Percentiles rank a stretch among this genome's conserved stretches.
Conservation (phyloP, 2,797 vertebrate genomes). For the Natrix natrix region DNA sequence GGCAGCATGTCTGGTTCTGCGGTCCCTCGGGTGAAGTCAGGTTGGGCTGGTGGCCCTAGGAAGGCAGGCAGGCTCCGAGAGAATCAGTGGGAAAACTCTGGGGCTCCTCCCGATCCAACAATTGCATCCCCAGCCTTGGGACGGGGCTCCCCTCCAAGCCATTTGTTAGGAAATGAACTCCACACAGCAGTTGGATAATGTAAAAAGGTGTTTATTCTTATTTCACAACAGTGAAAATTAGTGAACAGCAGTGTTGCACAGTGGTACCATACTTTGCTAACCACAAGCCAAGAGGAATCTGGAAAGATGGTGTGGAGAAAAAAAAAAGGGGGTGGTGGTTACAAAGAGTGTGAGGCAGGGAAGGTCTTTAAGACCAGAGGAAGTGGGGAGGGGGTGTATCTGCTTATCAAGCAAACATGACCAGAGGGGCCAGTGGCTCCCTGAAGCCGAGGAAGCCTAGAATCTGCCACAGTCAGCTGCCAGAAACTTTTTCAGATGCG, state of each 20-base stretch:
- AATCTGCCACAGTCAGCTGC: background rate
- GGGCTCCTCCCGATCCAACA: background rate
- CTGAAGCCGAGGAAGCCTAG: background rate
- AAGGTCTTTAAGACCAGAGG: background rate
- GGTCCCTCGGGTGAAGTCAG: too few species aligned
- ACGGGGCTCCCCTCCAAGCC: background rate
- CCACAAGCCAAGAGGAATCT: conserved; percentile 39
- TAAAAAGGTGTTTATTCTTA: conserved; percentile 76
- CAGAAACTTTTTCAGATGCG: background rate
- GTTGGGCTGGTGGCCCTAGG: background rate
- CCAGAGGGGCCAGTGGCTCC: background rate
- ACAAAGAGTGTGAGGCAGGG: conserved; percentile 3
- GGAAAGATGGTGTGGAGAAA: conserved; percentile 8
- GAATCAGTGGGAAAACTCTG: background rate
- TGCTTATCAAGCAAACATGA: background rate
- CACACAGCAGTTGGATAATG: conserved; percentile 48
- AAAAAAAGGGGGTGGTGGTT: conserved; percentile 6
- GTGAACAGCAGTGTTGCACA: conserved; percentile 62
- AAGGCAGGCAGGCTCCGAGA: background rate
- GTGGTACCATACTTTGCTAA: conserved; percentile 41
- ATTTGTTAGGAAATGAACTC: conserved; percentile 20
- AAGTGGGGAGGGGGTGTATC: background rate
- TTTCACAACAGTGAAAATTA: conserved; percentile 80
- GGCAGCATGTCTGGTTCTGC: background rate
- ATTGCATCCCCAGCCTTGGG: background rate